phyloP scores from a whole-genome alignment of 2,888 invertebrate species.

The Periphyllus acericola region DNA sequence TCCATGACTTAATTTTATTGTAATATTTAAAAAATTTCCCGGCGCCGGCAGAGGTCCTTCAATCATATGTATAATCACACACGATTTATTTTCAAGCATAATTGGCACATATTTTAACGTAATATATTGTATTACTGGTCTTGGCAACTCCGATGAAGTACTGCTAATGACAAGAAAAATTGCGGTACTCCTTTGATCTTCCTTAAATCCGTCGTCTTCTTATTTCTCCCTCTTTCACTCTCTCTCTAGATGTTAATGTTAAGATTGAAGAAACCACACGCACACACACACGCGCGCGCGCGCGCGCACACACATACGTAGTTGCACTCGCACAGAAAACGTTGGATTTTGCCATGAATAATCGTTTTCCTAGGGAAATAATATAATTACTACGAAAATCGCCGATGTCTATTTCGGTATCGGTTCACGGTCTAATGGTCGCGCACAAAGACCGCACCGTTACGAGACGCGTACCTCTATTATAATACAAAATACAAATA shows the following conservation, averaged over 20 bases:
- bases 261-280: neutral
- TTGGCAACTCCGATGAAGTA: conserved; percentile 33
- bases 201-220: conserved; percentile 32
- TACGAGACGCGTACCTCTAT: neutral
- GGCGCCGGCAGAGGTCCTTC: conserved; percentile 16
- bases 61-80: conserved; percentile 32
- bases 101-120: conserved; percentile 53
- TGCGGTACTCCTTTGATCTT: conserved; percentile 13
- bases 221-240: neutral
- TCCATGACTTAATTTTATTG: too few species aligned
- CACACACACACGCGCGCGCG: too few species aligned
- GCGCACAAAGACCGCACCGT: conserved; percentile 43
- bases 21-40: neutral
- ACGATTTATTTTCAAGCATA: conserved; percentile 35
- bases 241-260: conserved; percentile 6
- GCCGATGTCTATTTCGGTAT: conserved; percentile 43
- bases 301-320: neutral
- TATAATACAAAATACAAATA: too few species aligned
- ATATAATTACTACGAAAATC: conserved; percentile 10
- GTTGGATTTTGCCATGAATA: conserved; percentile 20
- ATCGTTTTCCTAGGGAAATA: neutral
- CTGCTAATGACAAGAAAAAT: conserved; percentile 47
- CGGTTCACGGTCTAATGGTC: conserved; percentile 46
- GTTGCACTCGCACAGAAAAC: neutral
- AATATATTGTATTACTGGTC: conserved; percentile 41